phyloP scores from a whole-genome alignment of 1,140 invertebrate species.

The Armadillidium nasatum region DNA sequence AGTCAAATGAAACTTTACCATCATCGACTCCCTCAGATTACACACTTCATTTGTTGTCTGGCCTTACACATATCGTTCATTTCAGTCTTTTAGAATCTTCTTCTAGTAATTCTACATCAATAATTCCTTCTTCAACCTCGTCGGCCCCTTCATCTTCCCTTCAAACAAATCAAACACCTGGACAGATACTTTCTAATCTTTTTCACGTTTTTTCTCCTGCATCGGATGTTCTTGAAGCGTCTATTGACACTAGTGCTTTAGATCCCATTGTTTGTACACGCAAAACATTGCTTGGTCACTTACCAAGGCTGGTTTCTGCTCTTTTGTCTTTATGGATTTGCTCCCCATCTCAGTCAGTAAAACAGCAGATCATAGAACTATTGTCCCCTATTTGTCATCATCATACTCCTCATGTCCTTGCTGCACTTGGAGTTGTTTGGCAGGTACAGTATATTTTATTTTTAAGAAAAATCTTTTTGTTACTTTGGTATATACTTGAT shows the following conservation, averaged over 20 bases:
- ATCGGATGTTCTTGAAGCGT: slow-evolving; percentile 39
- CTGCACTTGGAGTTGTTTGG: slow-evolving; percentile 84
- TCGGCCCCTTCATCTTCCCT: slow-evolving; percentile 54
- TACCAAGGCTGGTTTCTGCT: slow-evolving; percentile 75
- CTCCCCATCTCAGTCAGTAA: slow-evolving; percentile 57
- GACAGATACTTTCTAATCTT: slow-evolving; percentile 43
- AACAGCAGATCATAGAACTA: slow-evolving; percentile 75
- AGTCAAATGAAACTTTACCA: slow-evolving; percentile 18
- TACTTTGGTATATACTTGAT: too few relatives aligned
- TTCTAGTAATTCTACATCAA: slow-evolving; percentile 31
- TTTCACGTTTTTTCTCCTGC: slow-evolving; percentile 44
- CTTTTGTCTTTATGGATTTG: slow-evolving; percentile 76
- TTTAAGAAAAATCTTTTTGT: too few relatives aligned
- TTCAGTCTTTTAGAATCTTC: slow-evolving; percentile 56
- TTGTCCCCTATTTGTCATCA: slow-evolving; percentile 81
- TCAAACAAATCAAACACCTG: slow-evolving; percentile 29
- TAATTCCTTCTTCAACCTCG: not conserved
- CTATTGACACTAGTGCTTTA: slow-evolving; percentile 47
- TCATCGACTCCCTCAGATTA: slow-evolving; percentile 36
- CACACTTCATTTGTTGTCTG: slow-evolving; percentile 51
- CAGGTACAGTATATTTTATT: slow-evolving; percentile 60
- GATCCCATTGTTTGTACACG: slow-evolving; percentile 53
- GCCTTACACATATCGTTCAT: slow-evolving; percentile 61
- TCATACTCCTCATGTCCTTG: slow-evolving; percentile 75
- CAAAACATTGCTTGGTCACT: slow-evolving; percentile 68